These are phyloP conservation scores for Uromys caudimaculatus DNA, from an alignment of 2,797 vertebrate genomes.

Conservation along the genomic window DNA sequence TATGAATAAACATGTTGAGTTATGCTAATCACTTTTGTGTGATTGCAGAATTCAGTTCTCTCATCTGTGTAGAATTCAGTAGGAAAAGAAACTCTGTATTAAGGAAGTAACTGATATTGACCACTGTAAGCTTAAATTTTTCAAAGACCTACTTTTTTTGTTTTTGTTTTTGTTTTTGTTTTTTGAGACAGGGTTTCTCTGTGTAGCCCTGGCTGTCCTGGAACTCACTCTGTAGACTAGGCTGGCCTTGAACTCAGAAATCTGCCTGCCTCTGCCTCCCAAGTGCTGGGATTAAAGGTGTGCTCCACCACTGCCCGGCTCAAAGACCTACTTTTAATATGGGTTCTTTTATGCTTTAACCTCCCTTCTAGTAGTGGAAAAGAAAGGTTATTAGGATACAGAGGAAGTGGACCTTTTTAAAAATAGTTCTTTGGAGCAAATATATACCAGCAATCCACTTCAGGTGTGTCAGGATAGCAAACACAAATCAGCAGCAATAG, in stretches of 20 bases:
- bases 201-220: too few species aligned
- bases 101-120: not conserved
- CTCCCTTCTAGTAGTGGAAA: not conserved
- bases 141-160: not conserved
- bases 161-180: too few species aligned
- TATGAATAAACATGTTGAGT: not conserved
- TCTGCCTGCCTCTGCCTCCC: too few species aligned
- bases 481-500: too few species aligned
- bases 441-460: too few species aligned
- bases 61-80: constrained; percentile 7
- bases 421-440: not conserved
- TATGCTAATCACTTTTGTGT: not conserved
- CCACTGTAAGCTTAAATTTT: not conserved
- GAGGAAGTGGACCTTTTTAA: not conserved
- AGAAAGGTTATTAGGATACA: not conserved
- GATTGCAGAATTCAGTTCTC: not conserved
- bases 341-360: not conserved
- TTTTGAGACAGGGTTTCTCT: too few species aligned
- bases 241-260: too few species aligned
- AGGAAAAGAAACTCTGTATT: constrained; percentile 17
- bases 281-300: too few species aligned
- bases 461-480: too few species aligned
- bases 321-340: not conserved
- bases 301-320: too few species aligned
- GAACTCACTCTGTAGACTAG: too few species aligned